Evolutionary conservation across 2,113 vertebrate species (phyloP).

Genomic region (Zingel zingel): DNA sequence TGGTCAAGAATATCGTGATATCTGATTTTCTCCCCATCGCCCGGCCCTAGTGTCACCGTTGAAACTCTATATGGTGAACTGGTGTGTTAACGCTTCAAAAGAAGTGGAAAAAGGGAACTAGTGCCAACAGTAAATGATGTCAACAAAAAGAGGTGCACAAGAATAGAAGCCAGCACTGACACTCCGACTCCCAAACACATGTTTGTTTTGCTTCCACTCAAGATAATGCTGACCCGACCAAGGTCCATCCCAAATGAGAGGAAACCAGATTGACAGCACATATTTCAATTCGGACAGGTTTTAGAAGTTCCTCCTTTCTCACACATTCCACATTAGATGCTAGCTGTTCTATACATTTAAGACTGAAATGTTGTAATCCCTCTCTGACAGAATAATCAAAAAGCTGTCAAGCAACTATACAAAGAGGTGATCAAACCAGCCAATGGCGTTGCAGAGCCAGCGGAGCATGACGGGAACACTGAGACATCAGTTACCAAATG

Average conservation of each 20-base stretch:
- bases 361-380: slow-evolving; percentile 20
- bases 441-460: slow-evolving; percentile 18
- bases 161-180: not conserved
- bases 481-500: slow-evolving; percentile 47
- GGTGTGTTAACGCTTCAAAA: not conserved
- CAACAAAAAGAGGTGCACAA: not conserved
- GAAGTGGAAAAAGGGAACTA: not conserved
- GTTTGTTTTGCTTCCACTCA: slow-evolving; percentile 14
- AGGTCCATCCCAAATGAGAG: not conserved
- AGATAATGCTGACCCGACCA: slow-evolving; percentile 16
- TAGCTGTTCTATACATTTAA: not conserved
- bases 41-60: no score
- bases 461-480: slow-evolving; percentile 22
- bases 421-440: slow-evolving; percentile 22
- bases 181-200: not conserved
- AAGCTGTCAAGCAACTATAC: slow-evolving; percentile 18
- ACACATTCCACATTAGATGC: not conserved
- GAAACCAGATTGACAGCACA: not conserved
- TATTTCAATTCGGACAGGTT: not conserved
- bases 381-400: slow-evolving; percentile 39
- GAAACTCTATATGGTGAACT: not conserved
- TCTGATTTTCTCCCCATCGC: no score
- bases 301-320: not conserved
- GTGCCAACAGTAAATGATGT: not conserved
- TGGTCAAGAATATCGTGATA: no score